Evolutionary conservation across 2,888 invertebrate species (phyloP), one percentile per base, ranked within the genome.

Genomic region (Drosophila maculinotata): DNA sequence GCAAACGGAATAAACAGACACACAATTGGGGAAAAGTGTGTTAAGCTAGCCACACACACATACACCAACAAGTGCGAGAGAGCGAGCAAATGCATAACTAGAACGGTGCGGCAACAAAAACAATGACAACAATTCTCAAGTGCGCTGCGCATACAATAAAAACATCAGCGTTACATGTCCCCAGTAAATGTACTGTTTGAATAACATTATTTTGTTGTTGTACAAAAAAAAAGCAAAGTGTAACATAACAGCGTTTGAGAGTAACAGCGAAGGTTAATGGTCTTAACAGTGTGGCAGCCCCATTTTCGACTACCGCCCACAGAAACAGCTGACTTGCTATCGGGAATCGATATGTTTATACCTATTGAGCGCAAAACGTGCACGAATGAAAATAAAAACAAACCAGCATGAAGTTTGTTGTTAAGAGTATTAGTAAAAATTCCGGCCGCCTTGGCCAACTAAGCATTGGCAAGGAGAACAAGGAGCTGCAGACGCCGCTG

Each of bases 361-460:
- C 15, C 31, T 31, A 31, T 41, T 17, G 17, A 30, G 38, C 52
- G 26, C 25, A 52, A 45, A 75, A 71, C 70, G 68, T 67, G 75
- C 45, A 30, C 26, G 23, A 44, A 53, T 39, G 9, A 28, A 33
- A 36, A 45, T 20, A 31, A 39, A 30, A 26, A 23, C 31, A 25
- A 31, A 39, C 31, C 23, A 92, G 78, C 80, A 97, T 97, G 97
- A 95, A 95, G 90, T 97, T 96, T 88, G 83, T 92, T 15, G 91
- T 95, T 49, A 93, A 94, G 87, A 92, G 93, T 59, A 81, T 93
- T n/a, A 92, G 93, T 33, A 93, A 92, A 90, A 93, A 93, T 66
- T 92, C 93, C 35, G 94, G 95, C 23, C 94, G 97, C 23, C 88
- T 95, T 48, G 97, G 97, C 0, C 94, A 93, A 67, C 92, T 96